phyloP scores from a whole-genome alignment of 1,140 invertebrate species.

The Cotesia typhae region DNA sequence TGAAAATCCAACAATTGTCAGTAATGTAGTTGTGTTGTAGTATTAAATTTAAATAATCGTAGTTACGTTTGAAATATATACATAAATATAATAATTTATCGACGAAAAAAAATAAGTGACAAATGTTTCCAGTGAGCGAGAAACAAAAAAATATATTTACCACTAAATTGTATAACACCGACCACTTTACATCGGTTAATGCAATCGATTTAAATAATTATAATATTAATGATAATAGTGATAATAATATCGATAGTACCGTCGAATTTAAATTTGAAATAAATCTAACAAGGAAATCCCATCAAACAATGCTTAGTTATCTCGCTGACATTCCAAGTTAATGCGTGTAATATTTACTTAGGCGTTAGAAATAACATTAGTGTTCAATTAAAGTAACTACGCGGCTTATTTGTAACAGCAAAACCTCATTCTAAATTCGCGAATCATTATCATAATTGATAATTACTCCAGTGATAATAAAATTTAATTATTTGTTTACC shows the following conservation, averaged over 20 bases:
- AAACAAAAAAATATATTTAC: slow-evolving; percentile 16
- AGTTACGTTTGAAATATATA: slow-evolving; percentile 19
- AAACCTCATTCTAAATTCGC: slow-evolving; percentile 6
- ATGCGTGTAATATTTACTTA: slow-evolving; percentile 46
- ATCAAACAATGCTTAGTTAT: slow-evolving; percentile 33
- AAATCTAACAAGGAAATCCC: slow-evolving; percentile 34
- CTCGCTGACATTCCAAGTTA: slow-evolving; percentile 40
- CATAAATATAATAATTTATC: slow-evolving; percentile 9
- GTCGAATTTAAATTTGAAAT: slow-evolving; percentile 29
- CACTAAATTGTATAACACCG: background rate
- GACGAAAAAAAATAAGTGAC: slow-evolving; percentile 34
- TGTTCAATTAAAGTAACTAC: slow-evolving; percentile 30
- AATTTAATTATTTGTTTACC: background rate
- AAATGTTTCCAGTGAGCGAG: slow-evolving; percentile 39
- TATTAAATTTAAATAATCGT: background rate
- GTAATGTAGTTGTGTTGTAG: slow-evolving; percentile 35
- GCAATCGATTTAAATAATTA: slow-evolving; percentile 17
- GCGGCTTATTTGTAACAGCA: slow-evolving; percentile 23
- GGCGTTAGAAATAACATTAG: slow-evolving; percentile 54
- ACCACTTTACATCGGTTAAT: background rate
- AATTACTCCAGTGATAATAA: slow-evolving; percentile 27
- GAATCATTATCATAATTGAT: background rate
- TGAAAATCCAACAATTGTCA: slow-evolving; percentile 41
- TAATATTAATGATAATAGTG: slow-evolving; percentile 27
- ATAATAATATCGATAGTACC: slow-evolving; percentile 21